Evolutionary conservation across 2,888 invertebrate species (phyloP).

Genomic region (Gymnoscelis rufifasciata): DNA sequence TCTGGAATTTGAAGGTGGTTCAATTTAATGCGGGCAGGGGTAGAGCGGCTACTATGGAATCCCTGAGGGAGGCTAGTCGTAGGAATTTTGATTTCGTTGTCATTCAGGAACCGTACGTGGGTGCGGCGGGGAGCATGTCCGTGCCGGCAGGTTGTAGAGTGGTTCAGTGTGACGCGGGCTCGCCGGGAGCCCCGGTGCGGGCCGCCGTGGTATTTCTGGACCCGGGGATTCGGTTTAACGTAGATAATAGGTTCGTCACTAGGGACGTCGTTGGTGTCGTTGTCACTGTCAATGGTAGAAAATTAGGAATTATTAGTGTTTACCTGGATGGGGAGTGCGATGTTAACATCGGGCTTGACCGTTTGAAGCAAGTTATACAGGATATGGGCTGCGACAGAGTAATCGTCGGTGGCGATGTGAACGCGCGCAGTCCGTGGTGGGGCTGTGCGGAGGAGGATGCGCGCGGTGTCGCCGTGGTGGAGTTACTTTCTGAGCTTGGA

Average conservation of each 20-base stretch:
- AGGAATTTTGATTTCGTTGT: background rate
- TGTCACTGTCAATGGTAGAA: background rate
- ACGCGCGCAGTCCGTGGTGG: constrained; percentile 8
- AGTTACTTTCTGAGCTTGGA: background rate
- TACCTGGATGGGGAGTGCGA: background rate
- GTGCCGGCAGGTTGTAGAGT: background rate
- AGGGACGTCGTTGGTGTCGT: background rate
- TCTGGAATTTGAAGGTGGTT: background rate
- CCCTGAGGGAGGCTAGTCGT: background rate
- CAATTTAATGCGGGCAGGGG: constrained; percentile 1
- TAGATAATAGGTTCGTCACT: background rate
- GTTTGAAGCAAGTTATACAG: background rate
- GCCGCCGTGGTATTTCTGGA: background rate
- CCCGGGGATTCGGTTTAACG: background rate
- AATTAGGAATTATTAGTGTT: background rate
- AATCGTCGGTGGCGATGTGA: background rate
- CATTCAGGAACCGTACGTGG: background rate
- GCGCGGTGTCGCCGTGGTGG: background rate
- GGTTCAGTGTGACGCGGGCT: background rate
- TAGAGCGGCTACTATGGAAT: background rate
- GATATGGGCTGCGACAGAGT: background rate
- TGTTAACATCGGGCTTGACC: background rate
- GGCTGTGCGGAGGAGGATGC: constrained; percentile 3
- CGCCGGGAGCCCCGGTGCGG: background rate
- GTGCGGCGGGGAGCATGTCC: background rate